Evolutionary conservation across 2,113 vertebrate genomes (phyloP).

Genomic region (Eupsittula cactorum): DNA sequence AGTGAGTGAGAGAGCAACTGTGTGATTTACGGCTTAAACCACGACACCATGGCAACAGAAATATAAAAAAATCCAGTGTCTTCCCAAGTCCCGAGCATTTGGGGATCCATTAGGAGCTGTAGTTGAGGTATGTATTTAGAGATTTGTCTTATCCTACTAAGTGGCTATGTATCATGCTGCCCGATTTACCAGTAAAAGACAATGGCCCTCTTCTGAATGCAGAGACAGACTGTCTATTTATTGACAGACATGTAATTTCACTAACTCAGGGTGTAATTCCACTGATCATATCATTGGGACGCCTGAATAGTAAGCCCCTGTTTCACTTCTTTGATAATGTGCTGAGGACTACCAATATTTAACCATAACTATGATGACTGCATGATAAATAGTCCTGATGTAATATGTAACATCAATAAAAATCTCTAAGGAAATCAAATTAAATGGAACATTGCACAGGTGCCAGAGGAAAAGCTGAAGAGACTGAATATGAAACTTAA

Average conservation of each 20-base stretch:
- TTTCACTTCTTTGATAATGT: neutral
- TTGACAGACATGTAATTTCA: neutral
- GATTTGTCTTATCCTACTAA: neutral
- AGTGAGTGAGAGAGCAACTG: too few species aligned
- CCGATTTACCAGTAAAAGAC: neutral
- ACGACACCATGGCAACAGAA: neutral
- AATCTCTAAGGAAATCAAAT: neutral
- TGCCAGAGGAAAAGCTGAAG: neutral
- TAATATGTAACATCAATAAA: constrained; percentile 2
- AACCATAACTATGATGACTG: neutral
- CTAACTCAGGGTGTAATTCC: neutral
- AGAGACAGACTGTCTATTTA: neutral
- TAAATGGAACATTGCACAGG: neutral
- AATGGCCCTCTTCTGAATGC: neutral
- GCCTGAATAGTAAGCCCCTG: neutral
- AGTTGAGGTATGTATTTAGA: neutral
- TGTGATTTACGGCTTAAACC: too few species aligned
- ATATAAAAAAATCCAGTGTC: neutral
- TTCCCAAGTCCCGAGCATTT: neutral
- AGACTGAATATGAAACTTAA: neutral
- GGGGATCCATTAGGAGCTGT: neutral
- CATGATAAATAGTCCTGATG: neutral
- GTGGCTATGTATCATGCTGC: neutral
- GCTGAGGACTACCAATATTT: neutral
- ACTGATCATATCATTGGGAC: neutral